Conservation (phyloP, 2,888 invertebrate species). For the Microchrysa polita region DNA sequence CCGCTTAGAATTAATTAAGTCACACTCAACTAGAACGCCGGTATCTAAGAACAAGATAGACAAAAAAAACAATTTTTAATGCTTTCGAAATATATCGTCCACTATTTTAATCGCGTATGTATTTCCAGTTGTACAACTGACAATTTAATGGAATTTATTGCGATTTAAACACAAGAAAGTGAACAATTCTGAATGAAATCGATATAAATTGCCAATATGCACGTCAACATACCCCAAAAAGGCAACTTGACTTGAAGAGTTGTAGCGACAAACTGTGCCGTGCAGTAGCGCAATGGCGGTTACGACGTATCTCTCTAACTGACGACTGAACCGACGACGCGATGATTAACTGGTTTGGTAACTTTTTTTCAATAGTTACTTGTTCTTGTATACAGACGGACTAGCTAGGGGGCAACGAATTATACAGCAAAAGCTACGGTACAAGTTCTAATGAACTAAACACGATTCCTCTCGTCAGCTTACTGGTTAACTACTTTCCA, state of each 20-base stretch:
- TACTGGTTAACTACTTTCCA: no score
- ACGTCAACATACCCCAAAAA: not conserved
- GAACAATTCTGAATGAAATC: not conserved
- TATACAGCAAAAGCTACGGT: slow-evolving; percentile 3
- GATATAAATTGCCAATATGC: not conserved
- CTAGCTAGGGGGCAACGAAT: slow-evolving; percentile 19
- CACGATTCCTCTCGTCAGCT: not conserved
- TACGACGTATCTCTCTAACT: slow-evolving; percentile 34
- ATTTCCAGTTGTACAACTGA: no score
- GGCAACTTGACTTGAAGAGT: slow-evolving; percentile 37
- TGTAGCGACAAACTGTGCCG: slow-evolving; percentile 32
- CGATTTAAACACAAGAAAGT: not conserved
- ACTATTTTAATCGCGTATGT: no score
- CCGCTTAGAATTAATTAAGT: slow-evolving; percentile 18
- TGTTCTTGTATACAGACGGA: slow-evolving; percentile 9
- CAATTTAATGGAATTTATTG: not conserved
- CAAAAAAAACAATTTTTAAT: slow-evolving; percentile 19
- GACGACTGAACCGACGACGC: slow-evolving; percentile 5
- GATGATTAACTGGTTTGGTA: slow-evolving; percentile 41
- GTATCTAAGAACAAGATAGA: slow-evolving; percentile 26
- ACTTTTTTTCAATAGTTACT: not conserved
- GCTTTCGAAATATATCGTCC: not conserved
- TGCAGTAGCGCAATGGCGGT: slow-evolving; percentile 29
- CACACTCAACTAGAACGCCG: slow-evolving; percentile 12
- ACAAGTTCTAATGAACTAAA: slow-evolving; percentile 15